phyloP scores from a whole-genome alignment of 53 echinoderm and acorn worm genomes.

The Astropecten irregularis region DNA sequence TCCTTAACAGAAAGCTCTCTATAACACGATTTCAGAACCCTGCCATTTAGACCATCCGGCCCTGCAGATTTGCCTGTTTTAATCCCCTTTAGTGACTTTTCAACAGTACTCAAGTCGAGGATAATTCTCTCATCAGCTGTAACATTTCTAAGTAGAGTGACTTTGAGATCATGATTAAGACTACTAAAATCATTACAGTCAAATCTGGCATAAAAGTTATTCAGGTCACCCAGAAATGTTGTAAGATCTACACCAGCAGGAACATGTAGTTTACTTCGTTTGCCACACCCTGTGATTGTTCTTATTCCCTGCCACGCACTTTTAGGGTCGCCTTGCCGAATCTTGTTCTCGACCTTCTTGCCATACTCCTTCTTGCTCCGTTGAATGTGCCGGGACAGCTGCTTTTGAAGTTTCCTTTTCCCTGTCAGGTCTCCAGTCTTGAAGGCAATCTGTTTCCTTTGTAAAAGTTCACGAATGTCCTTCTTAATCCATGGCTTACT shows the following conservation, averaged over 20 bases:
- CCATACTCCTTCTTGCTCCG: no score
- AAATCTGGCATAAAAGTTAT: no score
- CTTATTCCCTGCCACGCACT: slow-evolving; percentile 37
- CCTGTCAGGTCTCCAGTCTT: neutral
- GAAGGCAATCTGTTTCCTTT: slow-evolving; percentile 37
- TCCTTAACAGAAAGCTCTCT: neutral
- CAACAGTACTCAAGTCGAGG: neutral
- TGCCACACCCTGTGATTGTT: no score
- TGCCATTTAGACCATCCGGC: slow-evolving; percentile 23
- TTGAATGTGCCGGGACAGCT: slow-evolving; percentile 28
- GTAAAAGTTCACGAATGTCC: slow-evolving; percentile 43
- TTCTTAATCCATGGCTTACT: slow-evolving; percentile 71
- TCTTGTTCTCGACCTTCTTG: slow-evolving; percentile 26
- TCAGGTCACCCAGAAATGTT: slow-evolving; percentile 16
- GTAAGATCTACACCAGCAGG: neutral
- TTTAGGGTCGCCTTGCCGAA: slow-evolving; percentile 20
- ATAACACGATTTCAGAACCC: slow-evolving; percentile 37
- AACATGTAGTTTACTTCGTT: neutral
- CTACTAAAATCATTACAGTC: no score
- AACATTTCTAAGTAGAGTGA: no score
- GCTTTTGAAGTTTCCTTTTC: slow-evolving; percentile 1
- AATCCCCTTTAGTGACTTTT: slow-evolving; percentile 2
- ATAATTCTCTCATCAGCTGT: neutral
- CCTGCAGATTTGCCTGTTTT: no score
- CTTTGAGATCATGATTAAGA: no score